Percentiles rank a stretch among this genome's conserved stretches.
Conservation (phyloP, 37 sponge, comb jelly and placozoan genomes). For the Mnemiopsis leidyi region DNA sequence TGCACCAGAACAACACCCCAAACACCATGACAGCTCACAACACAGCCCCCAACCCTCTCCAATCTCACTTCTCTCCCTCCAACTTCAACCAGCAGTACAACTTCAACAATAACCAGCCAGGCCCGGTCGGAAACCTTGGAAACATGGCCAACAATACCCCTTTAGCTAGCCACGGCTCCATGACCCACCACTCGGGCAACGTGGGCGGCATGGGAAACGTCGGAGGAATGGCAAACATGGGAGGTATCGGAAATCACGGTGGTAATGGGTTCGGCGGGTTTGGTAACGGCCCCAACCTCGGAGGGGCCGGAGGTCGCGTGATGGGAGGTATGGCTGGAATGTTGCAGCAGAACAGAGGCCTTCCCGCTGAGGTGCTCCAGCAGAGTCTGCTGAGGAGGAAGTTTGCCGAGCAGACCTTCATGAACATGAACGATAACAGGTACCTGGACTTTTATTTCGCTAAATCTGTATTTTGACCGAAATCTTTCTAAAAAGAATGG, state of each 20-base stretch:
- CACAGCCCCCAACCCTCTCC: not conserved
- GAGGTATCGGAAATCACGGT: not conserved
- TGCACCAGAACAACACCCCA: not conserved
- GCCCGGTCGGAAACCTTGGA: not conserved
- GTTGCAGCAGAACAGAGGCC: not conserved
- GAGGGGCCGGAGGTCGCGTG: not conserved
- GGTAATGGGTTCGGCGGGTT: not conserved
- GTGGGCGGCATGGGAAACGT: not conserved
- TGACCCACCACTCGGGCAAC: not conserved
- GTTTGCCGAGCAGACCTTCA: slow-evolving; percentile 34
- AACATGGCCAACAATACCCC: not conserved
- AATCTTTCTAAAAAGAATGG: too few relatives aligned
- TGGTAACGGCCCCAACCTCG: not conserved
- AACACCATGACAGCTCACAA: not conserved
- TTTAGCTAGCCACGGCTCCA: not conserved
- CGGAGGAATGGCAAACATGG: not conserved
- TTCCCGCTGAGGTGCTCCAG: slow-evolving; percentile 32
- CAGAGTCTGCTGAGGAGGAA: slow-evolving; percentile 60
- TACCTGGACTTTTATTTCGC: too few relatives aligned
- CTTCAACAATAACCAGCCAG: slow-evolving; percentile 13
- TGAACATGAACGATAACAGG: not conserved
- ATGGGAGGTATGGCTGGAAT: not conserved
- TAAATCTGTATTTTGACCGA: too few relatives aligned
- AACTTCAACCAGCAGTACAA: slow-evolving; percentile 12
- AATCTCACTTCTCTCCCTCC: slow-evolving; percentile 21